phyloP scores from a whole-genome alignment of 2,888 invertebrate genomes.

The Agrochola circellaris region DNA sequence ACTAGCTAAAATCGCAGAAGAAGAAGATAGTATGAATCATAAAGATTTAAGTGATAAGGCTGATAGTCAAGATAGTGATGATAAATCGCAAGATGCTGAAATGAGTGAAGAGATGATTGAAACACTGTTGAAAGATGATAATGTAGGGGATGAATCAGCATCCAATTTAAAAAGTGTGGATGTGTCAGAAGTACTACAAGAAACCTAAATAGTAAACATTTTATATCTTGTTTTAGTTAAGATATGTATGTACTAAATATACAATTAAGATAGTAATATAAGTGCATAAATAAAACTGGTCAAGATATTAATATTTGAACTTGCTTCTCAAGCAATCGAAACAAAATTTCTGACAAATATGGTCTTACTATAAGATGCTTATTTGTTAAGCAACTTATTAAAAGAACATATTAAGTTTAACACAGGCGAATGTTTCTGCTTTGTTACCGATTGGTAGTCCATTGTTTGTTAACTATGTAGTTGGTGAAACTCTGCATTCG shows the following conservation, averaged over 20 bases:
- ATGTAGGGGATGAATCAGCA: conserved; percentile 62
- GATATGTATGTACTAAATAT: conserved; percentile 54
- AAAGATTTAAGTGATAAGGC: conserved; percentile 53
- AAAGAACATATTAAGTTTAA: conserved; percentile 1
- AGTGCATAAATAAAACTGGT: conserved; percentile 58
- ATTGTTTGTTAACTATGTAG: conserved; percentile 6
- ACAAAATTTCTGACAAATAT: conserved; percentile 29
- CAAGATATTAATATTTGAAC: conserved; percentile 38
- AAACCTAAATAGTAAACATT: conserved; percentile 57
- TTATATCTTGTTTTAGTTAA: conserved; percentile 61
- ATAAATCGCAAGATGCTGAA: conserved; percentile 77
- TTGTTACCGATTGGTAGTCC: conserved; percentile 12
- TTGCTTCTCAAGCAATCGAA: conserved; percentile 20
- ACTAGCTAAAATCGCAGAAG: conserved; percentile 20
- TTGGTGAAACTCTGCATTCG: background rate
- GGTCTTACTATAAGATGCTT: conserved; percentile 8
- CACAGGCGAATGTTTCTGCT: conserved; percentile 8
- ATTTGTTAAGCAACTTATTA: background rate
- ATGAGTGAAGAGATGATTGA: conserved; percentile 84
- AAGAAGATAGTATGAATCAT: conserved; percentile 22
- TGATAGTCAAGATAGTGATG: conserved; percentile 63
- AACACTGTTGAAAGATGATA: conserved; percentile 79
- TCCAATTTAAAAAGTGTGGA: conserved; percentile 62
- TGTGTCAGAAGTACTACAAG: conserved; percentile 59
- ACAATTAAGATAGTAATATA: conserved; percentile 57